These are phyloP conservation scores for Arenaria interpres DNA, from an alignment of 2,113 vertebrate species.

Conservation along the genomic window DNA sequence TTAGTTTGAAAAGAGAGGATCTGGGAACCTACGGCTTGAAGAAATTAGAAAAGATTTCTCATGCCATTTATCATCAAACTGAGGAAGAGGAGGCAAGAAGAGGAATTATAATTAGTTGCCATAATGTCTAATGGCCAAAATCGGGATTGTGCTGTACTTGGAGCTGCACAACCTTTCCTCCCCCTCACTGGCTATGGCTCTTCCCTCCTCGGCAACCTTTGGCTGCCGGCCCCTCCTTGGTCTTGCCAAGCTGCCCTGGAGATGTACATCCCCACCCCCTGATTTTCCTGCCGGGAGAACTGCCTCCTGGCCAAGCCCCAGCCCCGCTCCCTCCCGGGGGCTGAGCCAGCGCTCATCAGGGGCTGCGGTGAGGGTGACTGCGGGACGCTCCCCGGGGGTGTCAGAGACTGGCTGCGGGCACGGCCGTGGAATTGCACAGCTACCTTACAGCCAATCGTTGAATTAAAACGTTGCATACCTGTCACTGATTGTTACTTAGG, in stretches of 20 bases:
- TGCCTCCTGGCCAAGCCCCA: not conserved
- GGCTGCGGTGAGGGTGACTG: no score
- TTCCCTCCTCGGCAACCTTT: not conserved
- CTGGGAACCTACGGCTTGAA: not conserved
- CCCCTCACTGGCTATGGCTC: not conserved
- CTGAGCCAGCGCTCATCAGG: not conserved
- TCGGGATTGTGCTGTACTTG: not conserved
- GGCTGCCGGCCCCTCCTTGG: not conserved
- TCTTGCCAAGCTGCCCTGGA: conserved; percentile 20
- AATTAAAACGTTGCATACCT: not conserved
- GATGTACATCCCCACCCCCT: not conserved
- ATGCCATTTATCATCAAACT: not conserved
- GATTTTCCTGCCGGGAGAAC: not conserved
- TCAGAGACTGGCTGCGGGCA: not conserved
- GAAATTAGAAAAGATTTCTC: not conserved
- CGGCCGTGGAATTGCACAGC: not conserved
- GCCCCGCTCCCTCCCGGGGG: not conserved
- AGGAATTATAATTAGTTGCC: not conserved
- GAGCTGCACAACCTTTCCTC: not conserved
- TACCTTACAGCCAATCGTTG: not conserved
- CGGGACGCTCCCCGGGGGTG: not conserved
- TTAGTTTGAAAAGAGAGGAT: not conserved
- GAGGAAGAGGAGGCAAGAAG: not conserved
- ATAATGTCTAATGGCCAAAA: not conserved
- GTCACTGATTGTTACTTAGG: not conserved